phyloP scores from a whole-genome alignment of 2,113 vertebrate species.

The Centrocercus urophasianus region DNA sequence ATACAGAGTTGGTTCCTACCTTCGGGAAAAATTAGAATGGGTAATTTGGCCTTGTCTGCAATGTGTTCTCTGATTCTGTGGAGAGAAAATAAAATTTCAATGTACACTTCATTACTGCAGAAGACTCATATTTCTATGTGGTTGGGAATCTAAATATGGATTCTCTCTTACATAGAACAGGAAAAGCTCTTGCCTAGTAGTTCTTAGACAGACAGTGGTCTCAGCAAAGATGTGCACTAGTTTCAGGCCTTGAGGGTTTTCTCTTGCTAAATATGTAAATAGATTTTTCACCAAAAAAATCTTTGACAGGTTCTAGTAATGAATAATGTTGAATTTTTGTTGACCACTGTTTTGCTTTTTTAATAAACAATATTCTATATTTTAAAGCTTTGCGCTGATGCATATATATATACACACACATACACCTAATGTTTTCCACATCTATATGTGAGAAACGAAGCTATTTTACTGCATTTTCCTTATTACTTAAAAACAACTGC shows the following conservation, averaged over 20 bases:
- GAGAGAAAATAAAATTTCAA: constrained; percentile 27
- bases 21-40: constrained; percentile 97
- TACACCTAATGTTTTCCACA: background rate
- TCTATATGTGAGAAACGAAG: background rate
- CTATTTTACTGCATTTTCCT: background rate
- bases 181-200: background rate
- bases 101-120: background rate
- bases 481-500: background rate
- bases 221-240: background rate
- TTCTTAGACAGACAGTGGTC: background rate
- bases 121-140: background rate
- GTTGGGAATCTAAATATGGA: background rate
- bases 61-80: constrained; percentile 89
- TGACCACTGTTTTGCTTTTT: background rate
- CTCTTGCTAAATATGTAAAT: background rate
- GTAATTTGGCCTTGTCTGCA: constrained; percentile 88
- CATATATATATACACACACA: too few relatives aligned
- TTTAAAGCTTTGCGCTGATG: background rate
- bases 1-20: constrained; percentile 77
- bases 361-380: background rate
- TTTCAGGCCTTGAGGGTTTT: background rate
- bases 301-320: background rate
- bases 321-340: background rate
- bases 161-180: background rate
- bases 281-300: background rate